Conservation (phyloP, 1,140 invertebrate species). For the Drosophila setifemur region DNA sequence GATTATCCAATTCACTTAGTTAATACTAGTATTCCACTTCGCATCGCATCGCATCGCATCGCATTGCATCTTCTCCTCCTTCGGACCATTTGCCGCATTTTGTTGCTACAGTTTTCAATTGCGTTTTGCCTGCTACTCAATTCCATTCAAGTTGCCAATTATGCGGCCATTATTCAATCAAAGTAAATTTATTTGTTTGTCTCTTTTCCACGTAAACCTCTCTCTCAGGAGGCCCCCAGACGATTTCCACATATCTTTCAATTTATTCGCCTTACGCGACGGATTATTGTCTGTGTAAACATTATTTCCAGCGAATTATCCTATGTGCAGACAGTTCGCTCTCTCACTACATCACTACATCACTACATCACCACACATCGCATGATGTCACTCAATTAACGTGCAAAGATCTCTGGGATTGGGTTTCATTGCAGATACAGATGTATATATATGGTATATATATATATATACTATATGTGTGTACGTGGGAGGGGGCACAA, state of each 20-base stretch:
- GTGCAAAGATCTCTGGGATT: not conserved
- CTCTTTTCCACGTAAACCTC: constrained; percentile 77
- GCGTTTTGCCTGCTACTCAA: constrained; percentile 81
- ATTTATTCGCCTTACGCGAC: constrained; percentile 74
- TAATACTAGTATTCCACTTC: constrained; percentile 37
- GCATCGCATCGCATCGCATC: not conserved
- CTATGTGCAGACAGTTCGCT: constrained; percentile 19
- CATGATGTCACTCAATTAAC: constrained; percentile 72
- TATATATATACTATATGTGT: no score
- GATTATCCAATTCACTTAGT: constrained; percentile 80
- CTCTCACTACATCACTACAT: not conserved
- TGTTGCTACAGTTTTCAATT: constrained; percentile 63
- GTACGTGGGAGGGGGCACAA: constrained; percentile 8
- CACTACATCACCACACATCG: no score
- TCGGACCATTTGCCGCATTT: constrained; percentile 1
- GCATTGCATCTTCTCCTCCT: not conserved
- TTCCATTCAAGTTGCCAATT: constrained; percentile 83
- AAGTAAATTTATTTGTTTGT: constrained; percentile 82
- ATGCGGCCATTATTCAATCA: constrained; percentile 82
- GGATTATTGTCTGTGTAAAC: constrained; percentile 72
- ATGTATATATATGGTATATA: no score
- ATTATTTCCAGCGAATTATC: constrained; percentile 67
- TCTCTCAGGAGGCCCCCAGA: constrained; percentile 13
- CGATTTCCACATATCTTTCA: constrained; percentile 52
- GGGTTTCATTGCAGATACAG: no score